A percentile compares a stretch with the other conserved stretches of the same genome.
Evolutionary conservation across 2,113 vertebrate species (phyloP).

Genomic region (Prionailurus viverrinus): DNA sequence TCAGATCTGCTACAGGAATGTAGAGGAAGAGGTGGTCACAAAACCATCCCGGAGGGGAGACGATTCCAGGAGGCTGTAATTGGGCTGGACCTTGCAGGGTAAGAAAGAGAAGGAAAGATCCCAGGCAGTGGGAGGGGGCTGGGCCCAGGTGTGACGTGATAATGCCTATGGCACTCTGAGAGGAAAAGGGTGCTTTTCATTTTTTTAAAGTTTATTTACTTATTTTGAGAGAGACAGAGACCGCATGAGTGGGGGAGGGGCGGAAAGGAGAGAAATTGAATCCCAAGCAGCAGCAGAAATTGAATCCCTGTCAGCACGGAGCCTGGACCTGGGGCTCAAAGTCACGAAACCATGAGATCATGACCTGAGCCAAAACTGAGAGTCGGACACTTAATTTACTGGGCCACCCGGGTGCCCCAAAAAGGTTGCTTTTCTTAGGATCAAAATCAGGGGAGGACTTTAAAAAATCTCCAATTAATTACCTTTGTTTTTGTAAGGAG

Average conservation of each 20-base stretch:
- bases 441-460: neutral
- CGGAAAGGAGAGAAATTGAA: no score
- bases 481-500: neutral
- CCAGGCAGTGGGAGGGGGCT: no score
- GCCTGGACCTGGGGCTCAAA: no score
- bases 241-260: no score
- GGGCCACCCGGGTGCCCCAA: no score
- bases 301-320: no score
- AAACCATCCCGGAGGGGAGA: neutral
- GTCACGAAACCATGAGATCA: no score
- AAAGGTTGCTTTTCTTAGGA: neutral
- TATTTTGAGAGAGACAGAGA: no score
- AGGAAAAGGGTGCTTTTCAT: neutral
- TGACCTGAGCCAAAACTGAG: no score
- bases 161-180: rapidly evolving
- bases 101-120: neutral
- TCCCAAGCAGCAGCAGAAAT: no score
- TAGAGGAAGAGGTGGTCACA: neutral
- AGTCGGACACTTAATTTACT: no score
- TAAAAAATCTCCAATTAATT: neutral
- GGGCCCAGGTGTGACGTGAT: neutral
- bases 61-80: neutral
- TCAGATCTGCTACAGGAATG: neutral
- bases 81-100: neutral
- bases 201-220: no score